phyloP scores from a whole-genome alignment of 1,140 invertebrate species.

The Oryzaephilus surinamensis region DNA sequence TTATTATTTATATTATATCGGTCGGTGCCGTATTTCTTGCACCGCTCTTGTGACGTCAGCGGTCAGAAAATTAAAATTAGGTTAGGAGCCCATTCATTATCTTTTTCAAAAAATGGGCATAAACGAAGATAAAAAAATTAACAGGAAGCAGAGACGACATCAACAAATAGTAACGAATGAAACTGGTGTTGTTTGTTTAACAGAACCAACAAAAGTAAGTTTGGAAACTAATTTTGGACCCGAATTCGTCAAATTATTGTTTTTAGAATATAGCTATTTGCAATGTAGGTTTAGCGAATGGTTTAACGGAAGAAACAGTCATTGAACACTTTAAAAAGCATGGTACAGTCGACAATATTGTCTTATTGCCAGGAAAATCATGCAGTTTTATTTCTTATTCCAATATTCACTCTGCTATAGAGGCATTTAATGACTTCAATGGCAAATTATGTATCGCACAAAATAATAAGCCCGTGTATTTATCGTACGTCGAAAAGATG shows the following conservation, averaged over 20 bases:
- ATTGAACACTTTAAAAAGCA: conserved; percentile 39
- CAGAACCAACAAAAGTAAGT: conserved; percentile 36
- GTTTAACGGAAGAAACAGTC: conserved; percentile 51
- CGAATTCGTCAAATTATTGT: conserved; percentile 8
- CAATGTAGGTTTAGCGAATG: conserved; percentile 67
- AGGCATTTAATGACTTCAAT: conserved; percentile 44
- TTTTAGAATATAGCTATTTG: conserved; percentile 44
- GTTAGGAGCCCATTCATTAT: too few species aligned
- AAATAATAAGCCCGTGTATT: conserved; percentile 48
- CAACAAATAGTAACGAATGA: conserved; percentile 38
- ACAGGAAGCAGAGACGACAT: conserved; percentile 39
- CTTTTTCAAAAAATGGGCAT: conserved; percentile 7
- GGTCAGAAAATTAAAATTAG: too few species aligned
- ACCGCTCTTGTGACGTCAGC: too few species aligned
- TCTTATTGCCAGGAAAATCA: conserved; percentile 61
- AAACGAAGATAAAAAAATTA: conserved; percentile 20
- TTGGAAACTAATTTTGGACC: conserved; percentile 9
- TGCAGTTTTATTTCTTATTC: conserved; percentile 60
- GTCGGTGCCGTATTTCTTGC: too few species aligned
- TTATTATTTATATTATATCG: too few species aligned
- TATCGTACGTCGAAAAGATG: conserved; percentile 48
- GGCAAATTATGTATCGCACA: conserved; percentile 42
- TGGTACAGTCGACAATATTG: conserved; percentile 44
- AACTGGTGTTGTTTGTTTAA: conserved; percentile 35
- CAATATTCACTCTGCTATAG: conserved; percentile 37